A percentile compares a stretch with the other conserved stretches of the same genome.
These are phyloP conservation scores for Chloroclystis v-ata DNA, from an alignment of 2,888 invertebrate genomes.

Conservation along the genomic window DNA sequence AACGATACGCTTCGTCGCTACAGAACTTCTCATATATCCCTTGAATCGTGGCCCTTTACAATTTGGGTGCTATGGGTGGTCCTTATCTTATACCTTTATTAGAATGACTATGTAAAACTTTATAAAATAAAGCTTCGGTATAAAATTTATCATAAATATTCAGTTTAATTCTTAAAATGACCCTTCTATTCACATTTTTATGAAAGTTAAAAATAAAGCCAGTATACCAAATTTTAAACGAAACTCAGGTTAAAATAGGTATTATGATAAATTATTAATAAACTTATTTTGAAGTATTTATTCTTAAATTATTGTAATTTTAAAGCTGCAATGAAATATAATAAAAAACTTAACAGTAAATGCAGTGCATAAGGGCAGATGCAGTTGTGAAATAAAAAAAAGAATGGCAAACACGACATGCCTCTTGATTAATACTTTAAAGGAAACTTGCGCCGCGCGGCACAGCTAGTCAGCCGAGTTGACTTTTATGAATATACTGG, in stretches of 20 bases:
- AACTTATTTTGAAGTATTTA: no score
- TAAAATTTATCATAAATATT: no score
- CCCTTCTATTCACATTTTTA: no score
- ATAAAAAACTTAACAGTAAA: slow-evolving; percentile 24
- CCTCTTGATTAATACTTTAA: slow-evolving; percentile 66
- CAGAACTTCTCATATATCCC: slow-evolving; percentile 27
- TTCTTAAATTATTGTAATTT: no score
- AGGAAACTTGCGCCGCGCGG: slow-evolving; percentile 60
- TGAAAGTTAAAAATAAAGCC: no score
- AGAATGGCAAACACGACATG: slow-evolving; percentile 47
- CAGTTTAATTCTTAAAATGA: no score
- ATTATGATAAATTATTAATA: no score
- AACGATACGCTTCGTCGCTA: slow-evolving; percentile 30
- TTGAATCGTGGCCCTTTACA: slow-evolving; percentile 25
- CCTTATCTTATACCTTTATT: slow-evolving; percentile 25
- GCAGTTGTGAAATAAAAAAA: slow-evolving; percentile 53
- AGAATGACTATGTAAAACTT: no score
- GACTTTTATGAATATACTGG: slow-evolving; percentile 13
- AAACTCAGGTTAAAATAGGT: no score
- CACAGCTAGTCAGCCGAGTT: slow-evolving; percentile 43
- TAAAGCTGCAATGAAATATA: not conserved
- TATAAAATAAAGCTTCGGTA: no score
- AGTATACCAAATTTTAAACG: no score
- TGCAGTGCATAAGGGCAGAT: slow-evolving; percentile 47
- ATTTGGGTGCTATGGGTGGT: slow-evolving; percentile 30